phyloP scores from a whole-genome alignment of 64 coral and sea anemone species.

The Actinia equina region DNA sequence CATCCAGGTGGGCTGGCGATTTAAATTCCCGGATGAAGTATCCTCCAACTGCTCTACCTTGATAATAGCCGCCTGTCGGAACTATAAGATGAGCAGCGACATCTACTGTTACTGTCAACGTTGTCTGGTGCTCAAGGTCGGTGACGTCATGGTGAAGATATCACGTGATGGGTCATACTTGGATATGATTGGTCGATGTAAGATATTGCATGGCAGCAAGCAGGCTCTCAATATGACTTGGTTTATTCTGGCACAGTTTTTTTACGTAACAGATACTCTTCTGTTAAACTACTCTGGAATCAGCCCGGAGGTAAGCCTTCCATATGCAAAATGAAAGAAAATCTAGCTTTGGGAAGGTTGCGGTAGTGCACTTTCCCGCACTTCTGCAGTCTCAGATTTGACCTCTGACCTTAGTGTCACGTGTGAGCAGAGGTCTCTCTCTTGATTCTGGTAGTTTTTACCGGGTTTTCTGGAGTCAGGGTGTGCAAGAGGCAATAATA shows the following conservation, averaged over 20 bases:
- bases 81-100: conserved; percentile 68
- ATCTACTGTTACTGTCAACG: conserved; percentile 71
- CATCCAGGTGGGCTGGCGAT: conserved; percentile 84
- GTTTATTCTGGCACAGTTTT: conserved; percentile 76
- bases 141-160: conserved; percentile 62
- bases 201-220: conserved; percentile 76
- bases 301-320: conserved; percentile 59
- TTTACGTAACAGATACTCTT: conserved; percentile 73
- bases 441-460: too few species aligned
- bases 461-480: too few species aligned
- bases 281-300: conserved; percentile 77
- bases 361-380: too few species aligned
- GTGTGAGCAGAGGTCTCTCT: too few species aligned
- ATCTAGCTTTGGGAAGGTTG: too few species aligned
- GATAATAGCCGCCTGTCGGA: conserved; percentile 81
- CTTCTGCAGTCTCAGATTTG: too few species aligned
- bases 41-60: conserved; percentile 45
- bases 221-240: conserved; percentile 96
- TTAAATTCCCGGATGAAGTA: conserved; percentile 79
- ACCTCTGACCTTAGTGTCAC: too few species aligned
- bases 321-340: not conserved
- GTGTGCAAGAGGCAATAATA: too few species aligned
- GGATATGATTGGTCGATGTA: conserved; percentile 86
- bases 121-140: conserved; percentile 72
- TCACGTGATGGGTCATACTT: conserved; percentile 54